A percentile compares a stretch with the other conserved stretches of the same genome.
Conservation (phyloP, 92 coral and sea anemone genomes). For the Hydrozoanthus gracilis region DNA sequence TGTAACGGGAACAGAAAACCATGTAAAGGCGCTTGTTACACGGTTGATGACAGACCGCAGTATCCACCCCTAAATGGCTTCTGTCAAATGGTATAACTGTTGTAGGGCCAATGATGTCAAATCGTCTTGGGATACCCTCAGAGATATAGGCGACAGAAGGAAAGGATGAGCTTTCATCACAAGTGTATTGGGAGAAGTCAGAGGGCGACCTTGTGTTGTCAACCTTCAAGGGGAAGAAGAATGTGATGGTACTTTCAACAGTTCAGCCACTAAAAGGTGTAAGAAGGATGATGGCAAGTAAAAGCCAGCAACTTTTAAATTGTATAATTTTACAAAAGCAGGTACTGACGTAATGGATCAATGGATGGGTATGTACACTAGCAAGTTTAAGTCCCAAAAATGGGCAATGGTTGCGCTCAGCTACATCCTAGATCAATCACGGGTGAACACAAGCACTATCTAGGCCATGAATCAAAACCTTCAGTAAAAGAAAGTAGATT, state of each 20-base stretch:
- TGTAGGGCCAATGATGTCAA: background rate
- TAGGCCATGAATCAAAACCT: constrained; percentile 11
- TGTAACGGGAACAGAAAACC: background rate
- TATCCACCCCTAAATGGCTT: constrained; percentile 3
- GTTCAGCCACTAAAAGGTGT: constrained; percentile 21
- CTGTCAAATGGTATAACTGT: background rate
- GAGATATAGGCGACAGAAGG: background rate
- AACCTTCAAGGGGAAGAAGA: constrained; percentile 14
- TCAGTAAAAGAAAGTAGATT: constrained; percentile 13
- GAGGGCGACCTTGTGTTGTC: background rate
- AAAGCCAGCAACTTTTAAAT: constrained; percentile 9
- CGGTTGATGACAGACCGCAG: background rate
- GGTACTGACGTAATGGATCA: constrained; percentile 25
- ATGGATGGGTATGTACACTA: constrained; percentile 6
- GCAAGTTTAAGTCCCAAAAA: constrained; percentile 25
- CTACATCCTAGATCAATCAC: constrained; percentile 28
- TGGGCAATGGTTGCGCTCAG: constrained; percentile 33
- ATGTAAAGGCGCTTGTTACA: background rate
- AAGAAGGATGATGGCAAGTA: constrained; percentile 22
- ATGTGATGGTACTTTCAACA: constrained; percentile 36
- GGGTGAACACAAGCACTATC: constrained; percentile 27
- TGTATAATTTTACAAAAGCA: constrained; percentile 40
- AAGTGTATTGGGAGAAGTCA: background rate
- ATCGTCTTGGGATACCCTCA: background rate
- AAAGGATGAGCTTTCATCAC: background rate